Evolutionary conservation across 2,113 vertebrate species (phyloP), one percentile per base, ranked within the genome.

Genomic region (Rhinogobius similis): DNA sequence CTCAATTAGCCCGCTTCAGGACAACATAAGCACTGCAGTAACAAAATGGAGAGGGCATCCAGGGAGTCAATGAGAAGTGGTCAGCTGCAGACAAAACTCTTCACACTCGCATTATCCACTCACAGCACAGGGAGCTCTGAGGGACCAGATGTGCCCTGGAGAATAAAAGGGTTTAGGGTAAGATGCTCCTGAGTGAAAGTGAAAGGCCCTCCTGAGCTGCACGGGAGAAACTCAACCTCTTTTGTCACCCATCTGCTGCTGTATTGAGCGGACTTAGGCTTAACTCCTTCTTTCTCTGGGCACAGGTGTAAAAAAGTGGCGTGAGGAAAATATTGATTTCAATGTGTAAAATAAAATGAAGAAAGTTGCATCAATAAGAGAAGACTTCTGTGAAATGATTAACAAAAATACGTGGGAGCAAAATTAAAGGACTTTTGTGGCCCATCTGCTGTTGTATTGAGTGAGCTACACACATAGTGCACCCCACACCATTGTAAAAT

Each of bases 201-300:
- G 76, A 84, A 77, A 85, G 72, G 76, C 75, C 66, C 56, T 72
- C 58, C 69, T 68, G 73, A 61, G 72, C 75, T 52, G 77, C 91
- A 91, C 88, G 80, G 70, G 64, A 81, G 24, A 72, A 64, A 68
- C 70, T 69, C 62, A 87, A 70, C 53, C 67, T 75, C 85, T 68
- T 91, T 87, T 91, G 87, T 90, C 75, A 69, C 86, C 88, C 88
- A 91, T 89, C 88, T 91, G 90, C 85, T 82, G 81, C 83, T 67
- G 32, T 39, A 62, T 83, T 81, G 9, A 73, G 64, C 76, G 74
- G 75, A 76, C 70, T 84, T 78, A 78, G 59, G 26, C 67, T 29
- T 29, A 29, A 18, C 55, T 7, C 50, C 41, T 59, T 27, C 48
- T 32, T 38, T 44, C 66, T 67, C 46, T 67, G 62, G 75, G 79